phyloP scores from a whole-genome alignment of 2,888 invertebrate species.

The Protophormia terraenovae region DNA sequence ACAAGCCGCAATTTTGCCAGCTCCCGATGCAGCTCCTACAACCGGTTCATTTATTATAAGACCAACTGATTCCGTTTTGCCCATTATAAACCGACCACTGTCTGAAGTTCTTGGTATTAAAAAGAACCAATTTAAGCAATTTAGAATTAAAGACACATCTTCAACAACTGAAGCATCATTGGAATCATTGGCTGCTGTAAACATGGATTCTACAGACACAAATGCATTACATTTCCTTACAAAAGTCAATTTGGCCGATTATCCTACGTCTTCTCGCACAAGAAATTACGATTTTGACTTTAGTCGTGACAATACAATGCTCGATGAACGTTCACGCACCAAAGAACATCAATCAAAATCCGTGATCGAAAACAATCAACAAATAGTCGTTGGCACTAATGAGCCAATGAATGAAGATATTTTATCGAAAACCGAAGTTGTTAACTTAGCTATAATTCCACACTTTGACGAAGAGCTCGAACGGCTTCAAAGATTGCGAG shows the following conservation, averaged over 20 bases:
- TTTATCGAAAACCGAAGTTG: slow-evolving; percentile 80
- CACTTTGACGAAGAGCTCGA: slow-evolving; percentile 81
- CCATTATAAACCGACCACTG: slow-evolving; percentile 81
- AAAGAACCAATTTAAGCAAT: slow-evolving; percentile 81
- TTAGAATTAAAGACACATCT: slow-evolving; percentile 79
- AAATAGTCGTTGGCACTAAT: slow-evolving; percentile 68
- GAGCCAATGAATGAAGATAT: slow-evolving; percentile 77
- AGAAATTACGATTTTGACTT: slow-evolving; percentile 79
- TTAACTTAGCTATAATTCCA: slow-evolving; percentile 81
- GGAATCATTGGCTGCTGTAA: slow-evolving; percentile 65
- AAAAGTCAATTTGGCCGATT: slow-evolving; percentile 79
- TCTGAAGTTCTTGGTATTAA: slow-evolving; percentile 81
- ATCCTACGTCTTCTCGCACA: slow-evolving; percentile 75
- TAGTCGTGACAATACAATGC: slow-evolving; percentile 79
- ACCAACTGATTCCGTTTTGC: slow-evolving; percentile 79
- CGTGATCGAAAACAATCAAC: slow-evolving; percentile 69
- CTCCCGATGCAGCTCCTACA: slow-evolving; percentile 60
- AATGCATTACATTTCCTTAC: slow-evolving; percentile 75
- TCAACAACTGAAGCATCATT: slow-evolving; percentile 72
- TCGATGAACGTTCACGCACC: slow-evolving; percentile 77
- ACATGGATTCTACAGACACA: slow-evolving; percentile 65
- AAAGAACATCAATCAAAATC: slow-evolving; percentile 73
- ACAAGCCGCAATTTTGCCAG: slow-evolving; percentile 69
- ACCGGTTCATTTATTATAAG: slow-evolving; percentile 75
- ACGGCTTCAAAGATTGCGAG: slow-evolving; percentile 77